Percentiles rank a stretch among this genome's conserved stretches.
These are phyloP conservation scores for Theretra japonica DNA, from an alignment of 2,888 invertebrate species.

Conservation along the genomic window DNA sequence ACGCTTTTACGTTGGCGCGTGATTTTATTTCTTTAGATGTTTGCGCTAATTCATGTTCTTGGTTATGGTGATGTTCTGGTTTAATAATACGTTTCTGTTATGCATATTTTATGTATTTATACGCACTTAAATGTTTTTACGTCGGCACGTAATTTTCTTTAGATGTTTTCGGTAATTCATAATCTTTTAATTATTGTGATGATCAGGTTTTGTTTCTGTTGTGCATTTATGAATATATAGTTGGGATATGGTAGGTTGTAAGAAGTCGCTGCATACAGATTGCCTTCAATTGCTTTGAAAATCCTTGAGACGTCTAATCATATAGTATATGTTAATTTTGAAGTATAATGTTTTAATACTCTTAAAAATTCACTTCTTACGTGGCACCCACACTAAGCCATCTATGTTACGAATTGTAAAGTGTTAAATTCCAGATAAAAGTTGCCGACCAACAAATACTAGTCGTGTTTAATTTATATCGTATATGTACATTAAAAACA, in stretches of 20 bases:
- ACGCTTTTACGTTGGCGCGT: slow-evolving; percentile 57
- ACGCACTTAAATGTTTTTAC: slow-evolving; percentile 68
- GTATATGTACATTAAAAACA: too few species aligned
- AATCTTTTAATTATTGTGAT: not conserved
- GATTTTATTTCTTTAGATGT: slow-evolving; percentile 36
- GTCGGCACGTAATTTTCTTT: slow-evolving; percentile 42
- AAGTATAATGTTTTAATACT: too few species aligned
- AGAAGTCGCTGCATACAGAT: too few species aligned
- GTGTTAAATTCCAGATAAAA: too few species aligned
- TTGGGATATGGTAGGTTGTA: too few species aligned
- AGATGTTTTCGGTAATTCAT: not conserved
- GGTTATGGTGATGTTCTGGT: not conserved
- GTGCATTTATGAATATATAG: too few species aligned
- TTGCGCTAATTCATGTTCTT: not conserved
- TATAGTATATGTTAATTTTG: not conserved
- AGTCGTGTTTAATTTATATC: too few species aligned
- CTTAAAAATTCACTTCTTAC: too few species aligned
- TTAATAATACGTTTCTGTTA: not conserved
- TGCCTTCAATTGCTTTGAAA: not conserved
- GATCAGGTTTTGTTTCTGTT: not conserved
- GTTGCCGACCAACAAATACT: too few species aligned
- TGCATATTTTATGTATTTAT: slow-evolving; percentile 29
- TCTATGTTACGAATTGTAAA: too few species aligned
- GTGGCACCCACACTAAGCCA: too few species aligned
- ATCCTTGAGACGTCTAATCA: not conserved